phyloP scores from a whole-genome alignment of 2,113 vertebrate genomes.

The Chamaetylas fuelleborni region DNA sequence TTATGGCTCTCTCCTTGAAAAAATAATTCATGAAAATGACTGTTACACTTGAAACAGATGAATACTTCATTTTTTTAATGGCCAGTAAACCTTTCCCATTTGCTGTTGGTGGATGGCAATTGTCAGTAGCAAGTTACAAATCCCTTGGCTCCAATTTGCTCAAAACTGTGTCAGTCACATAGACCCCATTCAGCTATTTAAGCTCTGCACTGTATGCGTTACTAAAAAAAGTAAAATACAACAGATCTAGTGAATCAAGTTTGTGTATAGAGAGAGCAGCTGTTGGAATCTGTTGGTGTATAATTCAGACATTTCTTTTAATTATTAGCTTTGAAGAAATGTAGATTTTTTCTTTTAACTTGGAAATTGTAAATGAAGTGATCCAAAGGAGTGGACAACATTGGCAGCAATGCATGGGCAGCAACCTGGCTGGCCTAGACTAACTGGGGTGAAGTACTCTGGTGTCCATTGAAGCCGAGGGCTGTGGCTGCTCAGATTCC shows the following conservation, averaged over 20 bases:
- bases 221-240: not conserved
- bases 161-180: not conserved
- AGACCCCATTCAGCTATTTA: not conserved
- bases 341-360: not conserved
- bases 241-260: not conserved
- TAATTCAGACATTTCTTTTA: not conserved
- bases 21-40: not conserved
- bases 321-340: conserved; percentile 13
- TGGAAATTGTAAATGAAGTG: not conserved
- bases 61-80: not conserved
- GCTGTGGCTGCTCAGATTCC: not conserved
- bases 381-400: not conserved
- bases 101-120: not conserved
- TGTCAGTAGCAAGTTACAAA: not conserved
- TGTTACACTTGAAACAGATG: not conserved
- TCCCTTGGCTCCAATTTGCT: not conserved
- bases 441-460: not conserved
- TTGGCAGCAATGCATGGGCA: not conserved
- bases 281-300: not conserved
- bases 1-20: not conserved
- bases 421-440: not conserved
- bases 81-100: not conserved
- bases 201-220: not conserved
- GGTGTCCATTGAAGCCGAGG: not conserved
- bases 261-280: not conserved